Percentiles rank a stretch among this genome's conserved stretches.
Evolutionary conservation across 2,113 vertebrate genomes (phyloP).

Genomic region (Gavia stellata): DNA sequence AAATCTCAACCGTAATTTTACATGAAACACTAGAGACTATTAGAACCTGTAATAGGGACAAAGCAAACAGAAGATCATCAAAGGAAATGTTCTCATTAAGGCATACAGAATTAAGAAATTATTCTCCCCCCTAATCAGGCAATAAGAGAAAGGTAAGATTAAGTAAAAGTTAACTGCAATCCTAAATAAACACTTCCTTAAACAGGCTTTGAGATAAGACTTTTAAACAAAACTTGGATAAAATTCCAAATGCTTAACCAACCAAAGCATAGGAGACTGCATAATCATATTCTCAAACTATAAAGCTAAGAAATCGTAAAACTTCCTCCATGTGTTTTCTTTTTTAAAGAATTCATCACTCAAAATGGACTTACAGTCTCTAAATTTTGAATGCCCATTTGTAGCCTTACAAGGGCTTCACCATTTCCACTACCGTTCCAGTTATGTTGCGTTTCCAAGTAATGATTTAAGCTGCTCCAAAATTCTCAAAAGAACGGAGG

Average conservation of each 20-base stretch:
- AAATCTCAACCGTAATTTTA: background rate
- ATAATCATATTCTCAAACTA: fast-evolving
- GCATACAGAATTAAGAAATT: background rate
- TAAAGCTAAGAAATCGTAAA: background rate
- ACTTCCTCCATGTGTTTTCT: background rate
- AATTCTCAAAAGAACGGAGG: fast-evolving
- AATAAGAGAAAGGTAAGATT: background rate
- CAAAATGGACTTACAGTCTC: background rate
- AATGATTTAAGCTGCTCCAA: too few relatives aligned
- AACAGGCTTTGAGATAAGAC: background rate
- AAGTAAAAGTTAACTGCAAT: background rate
- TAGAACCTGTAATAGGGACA: background rate
- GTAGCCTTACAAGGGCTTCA: background rate
- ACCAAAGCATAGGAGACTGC: background rate
- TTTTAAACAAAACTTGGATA: background rate
- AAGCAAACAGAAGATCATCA: background rate
- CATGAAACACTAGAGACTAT: background rate
- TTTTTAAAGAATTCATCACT: background rate
- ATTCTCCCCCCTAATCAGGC: background rate
- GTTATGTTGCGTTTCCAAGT: fast-evolving
- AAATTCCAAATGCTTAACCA: background rate
- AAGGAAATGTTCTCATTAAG: background rate
- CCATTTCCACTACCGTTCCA: fast-evolving
- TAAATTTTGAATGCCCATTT: too few relatives aligned
- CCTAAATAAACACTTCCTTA: background rate